phyloP scores from a whole-genome alignment of 2,797 vertebrate species.

The Peromyscus eremicus region DNA sequence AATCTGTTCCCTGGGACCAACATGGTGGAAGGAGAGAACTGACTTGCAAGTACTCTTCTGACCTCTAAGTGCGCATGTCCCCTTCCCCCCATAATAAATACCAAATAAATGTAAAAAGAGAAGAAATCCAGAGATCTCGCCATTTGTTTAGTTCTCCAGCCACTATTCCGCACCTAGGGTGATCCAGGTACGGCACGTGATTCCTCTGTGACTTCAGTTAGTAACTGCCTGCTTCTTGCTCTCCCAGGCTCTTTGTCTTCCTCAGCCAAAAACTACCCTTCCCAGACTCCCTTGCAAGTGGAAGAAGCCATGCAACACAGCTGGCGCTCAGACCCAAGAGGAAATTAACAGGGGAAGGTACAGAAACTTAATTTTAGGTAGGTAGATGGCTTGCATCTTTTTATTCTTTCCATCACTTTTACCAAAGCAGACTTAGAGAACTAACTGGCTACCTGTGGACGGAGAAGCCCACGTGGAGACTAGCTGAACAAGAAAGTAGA shows the following conservation, averaged over 20 bases:
- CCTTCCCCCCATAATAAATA: not conserved
- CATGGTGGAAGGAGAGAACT: not conserved
- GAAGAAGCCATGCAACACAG: not conserved
- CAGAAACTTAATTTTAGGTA: constrained; percentile 57
- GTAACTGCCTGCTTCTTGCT: not conserved
- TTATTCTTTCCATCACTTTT: constrained; percentile 30
- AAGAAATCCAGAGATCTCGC: constrained; percentile 11
- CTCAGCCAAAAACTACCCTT: constrained; percentile 2
- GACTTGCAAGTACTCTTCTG: not conserved
- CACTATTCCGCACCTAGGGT: not conserved
- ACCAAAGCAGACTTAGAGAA: constrained; percentile 26
- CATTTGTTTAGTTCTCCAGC: constrained; percentile 24
- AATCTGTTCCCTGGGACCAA: not conserved
- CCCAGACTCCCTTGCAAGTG: not conserved
- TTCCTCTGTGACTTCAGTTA: not conserved
- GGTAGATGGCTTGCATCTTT: constrained; percentile 7
- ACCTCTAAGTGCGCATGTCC: not conserved
- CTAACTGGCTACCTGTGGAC: constrained; percentile 14
- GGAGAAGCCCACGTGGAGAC: constrained; percentile 8
- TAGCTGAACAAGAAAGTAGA: constrained; percentile 35
- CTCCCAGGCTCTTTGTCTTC: not conserved
- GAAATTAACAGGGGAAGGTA: constrained; percentile 24
- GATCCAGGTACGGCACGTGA: not conserved
- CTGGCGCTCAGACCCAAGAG: not conserved
- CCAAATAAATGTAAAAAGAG: not conserved